Base-by-base conservation (phyloP, 2,797 vertebrate species). In the Somateria mollissima region DNA sequence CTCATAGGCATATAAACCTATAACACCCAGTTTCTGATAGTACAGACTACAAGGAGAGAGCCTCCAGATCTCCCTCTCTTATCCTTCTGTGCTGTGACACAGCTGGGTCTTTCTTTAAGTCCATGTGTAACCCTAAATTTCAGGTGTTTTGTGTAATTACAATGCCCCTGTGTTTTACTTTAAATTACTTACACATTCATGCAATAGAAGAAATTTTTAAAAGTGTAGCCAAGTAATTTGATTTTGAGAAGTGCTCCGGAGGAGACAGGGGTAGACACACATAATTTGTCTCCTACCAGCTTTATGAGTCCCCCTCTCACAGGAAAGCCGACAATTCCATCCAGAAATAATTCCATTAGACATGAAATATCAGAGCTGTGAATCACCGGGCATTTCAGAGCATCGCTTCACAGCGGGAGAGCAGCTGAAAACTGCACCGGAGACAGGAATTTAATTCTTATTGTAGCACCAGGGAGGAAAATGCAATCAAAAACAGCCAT, bases 291-390 rank as follows among this genome's bases (percentile, higher is more conserved):
- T 94, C 92, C 95, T 94, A 91, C 92, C 45, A 74, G 88, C 45
- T 92, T 92, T 96, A 95, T 87, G 95, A 94, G 89, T 58, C 22
- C 72, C 56, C 85, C 41, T 49, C 85, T 94, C 91, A 74, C 77
- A 94, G 91, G 81, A 82, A 94, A 94, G 90, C 90, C 90, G 95
- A 92, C 90, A 89, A 92, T 92, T 94, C 74, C 65, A 71, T 67
- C 65, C 71, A 90, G 83, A 95, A 95, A 95, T 95, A 92, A 97
- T 94, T 96, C 91, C 81, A 91, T 95, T 95, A 96, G 87, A 92
- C 21, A 39, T 90, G 94, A 96, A 95, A 94, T 95, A 96, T 87
- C 87, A 94, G 89, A 90, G 67, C 67, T 90, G 89, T 95, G 95
- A 92, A 95, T 94, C 92, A 88, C 94, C 71, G 85, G 67, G 89